phyloP scores from a whole-genome alignment of 2,113 vertebrate species.

The Galbula dea region DNA sequence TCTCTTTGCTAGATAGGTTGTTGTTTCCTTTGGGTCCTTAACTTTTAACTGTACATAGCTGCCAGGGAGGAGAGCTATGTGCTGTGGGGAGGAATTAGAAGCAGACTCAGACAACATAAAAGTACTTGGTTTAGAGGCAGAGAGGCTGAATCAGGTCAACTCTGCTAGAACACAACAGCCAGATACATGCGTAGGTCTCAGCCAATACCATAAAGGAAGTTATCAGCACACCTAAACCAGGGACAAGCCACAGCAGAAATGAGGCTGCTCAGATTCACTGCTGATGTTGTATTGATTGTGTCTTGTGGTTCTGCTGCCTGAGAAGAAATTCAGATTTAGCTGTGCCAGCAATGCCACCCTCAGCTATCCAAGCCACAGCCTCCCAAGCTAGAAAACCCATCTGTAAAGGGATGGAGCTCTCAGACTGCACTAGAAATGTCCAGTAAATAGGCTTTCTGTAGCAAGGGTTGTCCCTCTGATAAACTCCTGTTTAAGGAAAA shows the following conservation, averaged over 20 bases:
- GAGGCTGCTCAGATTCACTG: background rate
- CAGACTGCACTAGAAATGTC: background rate
- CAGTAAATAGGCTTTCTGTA: background rate
- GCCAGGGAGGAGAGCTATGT: background rate
- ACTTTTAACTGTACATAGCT: background rate
- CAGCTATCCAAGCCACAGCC: accelerated
- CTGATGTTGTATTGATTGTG: background rate
- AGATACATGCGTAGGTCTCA: background rate
- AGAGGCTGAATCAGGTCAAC: background rate
- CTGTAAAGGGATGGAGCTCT: background rate
- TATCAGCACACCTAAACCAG: background rate
- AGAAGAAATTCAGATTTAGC: background rate
- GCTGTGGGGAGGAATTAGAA: background rate
- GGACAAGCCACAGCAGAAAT: background rate
- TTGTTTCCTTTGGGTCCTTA: background rate
- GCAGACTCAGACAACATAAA: background rate
- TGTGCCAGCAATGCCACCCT: background rate
- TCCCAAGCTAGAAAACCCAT: accelerated
- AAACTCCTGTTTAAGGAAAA: background rate
- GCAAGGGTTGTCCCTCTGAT: background rate
- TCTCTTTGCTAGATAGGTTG: background rate
- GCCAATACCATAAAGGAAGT: background rate
- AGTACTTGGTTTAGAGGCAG: background rate
- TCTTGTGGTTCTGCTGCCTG: background rate
- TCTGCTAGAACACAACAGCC: background rate